Evolutionary conservation across 2,113 vertebrate genomes (phyloP).

Genomic region (Haemorhous mexicanus): DNA sequence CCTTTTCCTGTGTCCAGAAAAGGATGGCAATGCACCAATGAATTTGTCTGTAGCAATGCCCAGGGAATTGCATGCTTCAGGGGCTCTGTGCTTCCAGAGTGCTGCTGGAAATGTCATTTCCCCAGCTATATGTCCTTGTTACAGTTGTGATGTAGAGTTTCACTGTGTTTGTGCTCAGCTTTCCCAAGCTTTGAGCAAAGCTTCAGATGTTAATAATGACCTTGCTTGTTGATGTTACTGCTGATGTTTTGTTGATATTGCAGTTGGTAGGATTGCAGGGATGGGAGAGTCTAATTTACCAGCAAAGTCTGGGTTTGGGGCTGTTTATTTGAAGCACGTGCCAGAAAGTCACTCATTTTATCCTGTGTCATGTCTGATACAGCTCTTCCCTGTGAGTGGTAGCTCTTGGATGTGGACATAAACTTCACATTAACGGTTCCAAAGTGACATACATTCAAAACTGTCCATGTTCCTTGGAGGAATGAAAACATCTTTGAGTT

Average conservation of each 20-base stretch:
- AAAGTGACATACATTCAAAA: not conserved
- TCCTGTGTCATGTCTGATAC: not conserved
- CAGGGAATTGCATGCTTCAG: not conserved
- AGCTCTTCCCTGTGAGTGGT: not conserved
- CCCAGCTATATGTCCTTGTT: not conserved
- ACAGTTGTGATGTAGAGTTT: not conserved
- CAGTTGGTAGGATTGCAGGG: not conserved
- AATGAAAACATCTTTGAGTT: not conserved
- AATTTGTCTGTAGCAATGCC: not conserved
- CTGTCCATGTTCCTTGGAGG: not conserved
- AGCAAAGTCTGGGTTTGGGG: not conserved
- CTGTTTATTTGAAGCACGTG: not conserved
- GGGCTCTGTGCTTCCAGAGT: not conserved
- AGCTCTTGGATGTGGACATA: not conserved
- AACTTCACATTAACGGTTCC: not conserved
- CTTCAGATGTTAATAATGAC: not conserved
- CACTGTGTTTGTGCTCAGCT: not conserved
- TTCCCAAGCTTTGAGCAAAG: not conserved
- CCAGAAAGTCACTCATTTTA: not conserved
- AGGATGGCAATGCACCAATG: too few relatives aligned
- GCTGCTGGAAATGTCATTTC: not conserved
- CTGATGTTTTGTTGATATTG: not conserved
- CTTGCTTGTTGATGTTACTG: not conserved
- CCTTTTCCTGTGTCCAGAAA: not conserved
- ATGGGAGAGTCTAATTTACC: not conserved